Base-by-base conservation (phyloP, 2,888 invertebrate species). In the Hybos culiciformis region DNA sequence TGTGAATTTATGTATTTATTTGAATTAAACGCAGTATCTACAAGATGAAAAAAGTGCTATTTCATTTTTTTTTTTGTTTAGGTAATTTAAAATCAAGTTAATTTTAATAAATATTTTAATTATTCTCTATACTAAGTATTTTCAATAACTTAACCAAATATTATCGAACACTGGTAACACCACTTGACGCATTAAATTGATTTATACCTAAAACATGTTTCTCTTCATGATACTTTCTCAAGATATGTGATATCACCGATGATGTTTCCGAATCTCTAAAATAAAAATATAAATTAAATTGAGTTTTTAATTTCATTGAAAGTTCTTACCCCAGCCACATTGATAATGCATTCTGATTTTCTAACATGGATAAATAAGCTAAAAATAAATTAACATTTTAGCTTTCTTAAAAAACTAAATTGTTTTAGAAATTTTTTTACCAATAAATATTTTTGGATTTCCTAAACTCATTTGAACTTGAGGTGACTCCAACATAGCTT, bases 281-380 rank as follows among this genome's bases (percentile, higher is more conserved):
- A n/a, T n/a, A n/a, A n/a, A n/a, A n/a, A n/a, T n/a, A n/a, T n/a
- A n/a, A n/a, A n/a, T n/a, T n/a, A n/a, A n/a, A n/a, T n/a, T n/a
- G n/a, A n/a, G n/a, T n/a, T n/a, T n/a, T n/a, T n/a, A n/a, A n/a
- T n/a, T n/a, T n/a, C n/a, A n/a, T n/a, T n/a, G n/a, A n/a, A n/a
- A n/a, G n/a, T n/a, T n/a, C n/a, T n/a, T n/a, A n/a, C 59, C 73
- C 75, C 43, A 78, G 68, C 76, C 78, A 80, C 48, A 74, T 70
- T 51, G 71, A 73, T 49, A 75, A 72, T 31, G 73, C 70, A 42
- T 71, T 67, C 33, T 78, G 77, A 52, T 74, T 76, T 58, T 80
- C 79, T 53, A 80, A 58, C 62, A 80, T 75, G 47, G 75, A 73
- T 51, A 80, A 60, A 60, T 78, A 78, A n/a, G 78, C 80, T 77